Percentiles rank a stretch among this genome's conserved stretches.
Conservation (phyloP, 2,113 vertebrate species). For the Strigops habroptila region DNA sequence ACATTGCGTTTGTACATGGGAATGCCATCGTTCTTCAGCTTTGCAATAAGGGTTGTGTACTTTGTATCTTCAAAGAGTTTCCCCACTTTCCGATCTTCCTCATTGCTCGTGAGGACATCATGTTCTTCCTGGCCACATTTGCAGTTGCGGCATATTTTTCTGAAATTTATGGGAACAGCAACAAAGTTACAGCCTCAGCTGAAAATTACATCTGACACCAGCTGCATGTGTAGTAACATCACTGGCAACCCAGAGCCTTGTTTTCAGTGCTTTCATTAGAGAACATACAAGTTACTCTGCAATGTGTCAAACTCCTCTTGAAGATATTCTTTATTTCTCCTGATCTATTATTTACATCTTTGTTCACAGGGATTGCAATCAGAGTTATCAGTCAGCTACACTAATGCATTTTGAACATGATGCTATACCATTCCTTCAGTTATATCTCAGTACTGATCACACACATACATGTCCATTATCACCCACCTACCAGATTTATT, state of each 20-base stretch:
- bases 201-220: background rate
- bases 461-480: background rate
- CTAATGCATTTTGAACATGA: background rate
- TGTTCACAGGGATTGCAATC: background rate
- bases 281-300: background rate
- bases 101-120: conserved; percentile 84
- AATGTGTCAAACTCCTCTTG: background rate
- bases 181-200: background rate
- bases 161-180: conserved; percentile 52
- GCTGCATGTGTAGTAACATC: background rate
- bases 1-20: conserved; percentile 86
- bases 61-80: conserved; percentile 96
- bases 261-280: background rate
- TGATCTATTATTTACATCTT: background rate
- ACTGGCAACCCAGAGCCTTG: background rate
- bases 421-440: background rate
- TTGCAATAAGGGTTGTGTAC: conserved; percentile 92
- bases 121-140: conserved; percentile 95
- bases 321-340: background rate
- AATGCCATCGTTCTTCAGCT: conserved; percentile 89
- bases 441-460: background rate
- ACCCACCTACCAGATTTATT: background rate
- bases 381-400: background rate
- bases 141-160: conserved; percentile 97
- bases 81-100: conserved; percentile 95